Evolutionary conservation across 1,140 invertebrate genomes (phyloP).

Genomic region (Neuroterus valhalla): DNA sequence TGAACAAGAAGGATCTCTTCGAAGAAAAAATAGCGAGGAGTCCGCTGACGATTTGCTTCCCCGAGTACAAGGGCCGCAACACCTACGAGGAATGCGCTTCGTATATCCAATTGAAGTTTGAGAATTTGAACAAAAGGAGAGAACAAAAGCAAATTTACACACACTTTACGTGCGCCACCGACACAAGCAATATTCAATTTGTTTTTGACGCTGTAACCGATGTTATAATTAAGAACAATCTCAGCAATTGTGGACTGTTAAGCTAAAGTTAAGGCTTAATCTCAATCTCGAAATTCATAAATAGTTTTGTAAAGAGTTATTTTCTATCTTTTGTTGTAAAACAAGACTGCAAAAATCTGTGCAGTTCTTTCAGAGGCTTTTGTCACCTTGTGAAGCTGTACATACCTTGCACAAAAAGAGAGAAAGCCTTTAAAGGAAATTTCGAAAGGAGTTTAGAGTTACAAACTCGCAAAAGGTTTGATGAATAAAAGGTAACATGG

Average conservation of each 20-base stretch:
- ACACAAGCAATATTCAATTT: conserved; percentile 93
- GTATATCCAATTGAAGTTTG: conserved; percentile 93
- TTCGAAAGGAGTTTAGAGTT: neutral
- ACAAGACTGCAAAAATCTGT: conserved; percentile 5
- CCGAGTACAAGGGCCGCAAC: conserved; percentile 92
- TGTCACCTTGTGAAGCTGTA: neutral
- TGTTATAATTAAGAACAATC: conserved; percentile 94
- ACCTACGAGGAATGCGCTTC: conserved; percentile 90
- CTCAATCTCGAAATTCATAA: neutral
- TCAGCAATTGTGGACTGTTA: conserved; percentile 91
- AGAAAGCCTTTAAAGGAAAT: neutral
- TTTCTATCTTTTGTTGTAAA: neutral
- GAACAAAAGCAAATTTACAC: conserved; percentile 94
- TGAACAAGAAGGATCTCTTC: conserved; percentile 98
- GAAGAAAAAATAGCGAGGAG: conserved; percentile 94
- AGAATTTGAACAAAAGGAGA: conserved; percentile 89
- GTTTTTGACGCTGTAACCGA: conserved; percentile 95
- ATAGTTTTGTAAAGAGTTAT: conserved; percentile 10
- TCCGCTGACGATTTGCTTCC: conserved; percentile 95
- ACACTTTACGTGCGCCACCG: conserved; percentile 94
- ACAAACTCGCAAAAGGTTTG: neutral
- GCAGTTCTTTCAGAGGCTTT: neutral
- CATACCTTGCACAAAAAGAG: neutral
- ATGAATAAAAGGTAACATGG: neutral
- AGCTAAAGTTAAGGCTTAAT: conserved; percentile 59